A percentile compares a stretch with the other conserved stretches of the same genome.
phyloP scores from a whole-genome alignment of 2,888 invertebrate genomes.

The Podotricha telesiphe region DNA sequence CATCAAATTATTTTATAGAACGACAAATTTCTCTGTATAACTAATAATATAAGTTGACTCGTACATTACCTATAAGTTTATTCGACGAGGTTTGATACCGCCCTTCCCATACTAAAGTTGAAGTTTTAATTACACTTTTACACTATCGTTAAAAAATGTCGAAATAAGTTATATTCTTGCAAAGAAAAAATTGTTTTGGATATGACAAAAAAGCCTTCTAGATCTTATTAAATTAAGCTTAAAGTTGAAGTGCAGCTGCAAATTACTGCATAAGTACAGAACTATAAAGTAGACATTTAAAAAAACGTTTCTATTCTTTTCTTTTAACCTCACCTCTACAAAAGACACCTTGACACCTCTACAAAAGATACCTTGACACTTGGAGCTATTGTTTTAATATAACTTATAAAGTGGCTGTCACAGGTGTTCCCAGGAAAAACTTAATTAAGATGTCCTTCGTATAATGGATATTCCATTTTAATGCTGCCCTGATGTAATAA shows the following conservation, averaged over 20 bases:
- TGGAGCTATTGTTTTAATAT: slow-evolving; percentile 41
- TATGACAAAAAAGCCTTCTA: no score
- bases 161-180: background rate
- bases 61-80: background rate
- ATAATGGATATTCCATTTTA: slow-evolving; percentile 41
- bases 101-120: background rate
- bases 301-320: slow-evolving; percentile 16
- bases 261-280: background rate
- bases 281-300: background rate
- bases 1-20: no score
- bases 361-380: slow-evolving; percentile 27
- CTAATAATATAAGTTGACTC: no score
- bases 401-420: slow-evolving; percentile 40
- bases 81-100: background rate
- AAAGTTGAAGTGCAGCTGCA: background rate
- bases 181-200: no score
- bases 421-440: slow-evolving; percentile 39
- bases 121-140: background rate
- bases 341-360: slow-evolving; percentile 22
- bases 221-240: background rate
- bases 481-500: slow-evolving; percentile 32
- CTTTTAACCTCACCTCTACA: slow-evolving; percentile 18
- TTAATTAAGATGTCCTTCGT: slow-evolving; percentile 39
- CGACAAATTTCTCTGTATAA: no score
- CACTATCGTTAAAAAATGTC: background rate